A percentile compares a stretch with the other conserved stretches of the same genome.
These are phyloP conservation scores for Daptonema setosum DNA, from an alignment of 2,888 invertebrate species.

Conservation along the genomic window DNA sequence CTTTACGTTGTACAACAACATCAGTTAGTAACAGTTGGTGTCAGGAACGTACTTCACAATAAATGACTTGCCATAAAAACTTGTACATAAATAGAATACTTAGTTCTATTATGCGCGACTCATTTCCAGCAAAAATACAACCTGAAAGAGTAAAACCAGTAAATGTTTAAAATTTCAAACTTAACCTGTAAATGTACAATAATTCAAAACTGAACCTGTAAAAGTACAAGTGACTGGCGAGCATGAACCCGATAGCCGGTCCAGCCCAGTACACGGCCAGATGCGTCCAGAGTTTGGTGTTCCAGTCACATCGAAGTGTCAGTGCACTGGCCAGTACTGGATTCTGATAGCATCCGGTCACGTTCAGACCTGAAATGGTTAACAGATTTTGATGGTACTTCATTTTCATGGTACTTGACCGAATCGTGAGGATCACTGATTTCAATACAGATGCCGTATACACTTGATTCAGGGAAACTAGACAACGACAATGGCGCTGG, in stretches of 20 bases:
- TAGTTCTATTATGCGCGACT: no score
- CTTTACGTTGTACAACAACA: no score
- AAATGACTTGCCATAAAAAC: no score
- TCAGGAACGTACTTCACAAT: no score
- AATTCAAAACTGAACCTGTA: not conserved
- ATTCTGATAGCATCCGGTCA: slow-evolving; percentile 2
- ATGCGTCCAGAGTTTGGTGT: not conserved
- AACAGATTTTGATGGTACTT: no score
- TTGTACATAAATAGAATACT: no score
- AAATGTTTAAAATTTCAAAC: not conserved
- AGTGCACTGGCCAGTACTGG: not conserved
- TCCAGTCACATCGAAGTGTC: not conserved
- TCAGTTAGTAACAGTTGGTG: no score
- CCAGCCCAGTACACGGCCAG: not conserved
- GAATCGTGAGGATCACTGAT: no score
- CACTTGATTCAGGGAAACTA: no score
- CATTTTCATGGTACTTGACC: no score
- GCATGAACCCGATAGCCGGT: not conserved
- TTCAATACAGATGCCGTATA: no score
- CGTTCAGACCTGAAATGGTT: not conserved
- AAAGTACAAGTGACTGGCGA: not conserved
- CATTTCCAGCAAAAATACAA: not conserved
- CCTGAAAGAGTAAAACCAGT: not conserved
- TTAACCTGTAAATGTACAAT: not conserved
- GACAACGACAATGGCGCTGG: no score